Base-by-base conservation (phyloP, 1,140 invertebrate species). In the Macrotrachela quadricornifera region DNA sequence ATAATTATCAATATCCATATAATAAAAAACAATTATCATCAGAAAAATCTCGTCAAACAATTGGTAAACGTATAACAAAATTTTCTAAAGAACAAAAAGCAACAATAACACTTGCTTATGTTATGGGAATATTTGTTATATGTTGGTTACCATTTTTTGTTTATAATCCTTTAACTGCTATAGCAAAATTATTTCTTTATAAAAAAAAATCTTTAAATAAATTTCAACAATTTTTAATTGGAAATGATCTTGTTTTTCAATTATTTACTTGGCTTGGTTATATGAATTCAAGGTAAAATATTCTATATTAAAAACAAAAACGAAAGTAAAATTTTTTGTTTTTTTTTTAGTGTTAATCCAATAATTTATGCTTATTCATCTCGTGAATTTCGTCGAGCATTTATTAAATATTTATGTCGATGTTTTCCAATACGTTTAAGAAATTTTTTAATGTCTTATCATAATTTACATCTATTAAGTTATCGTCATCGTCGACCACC, bases 331-430 rank as follows among this genome's bases (percentile, higher is more conserved):
- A 4, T 30, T 30, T 30, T 30, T 2, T 30, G 8, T 30, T 30
- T 8, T 30, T 4, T 30, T 30, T 30, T 8, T 30, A 30, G 21
- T 30, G 21, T 30, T 30, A 30, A 92, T 73, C 87, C 87, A 1
- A 82, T 92, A 49, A 95, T 95, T 61, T 95, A 95, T 69, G 86
- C 87, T 2, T 91, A 83, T 62, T 92, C 85, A 82, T 90, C 84
- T 68, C 76, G 82, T 64, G 88, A 95, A 66, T 94, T 94, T 70
- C 75, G 87, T 71, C 81, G 85, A 41, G 70, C 70, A 18, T 73
- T 73, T 56, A 45, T 59, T n/a, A 61, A 61, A 42, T 49, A 64
- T 44, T 44, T 65, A 6, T 64, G 60, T 50, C 51, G 21, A 30
- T 30, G 21, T 30, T 30, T 30, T 30, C 21, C 21, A 30, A 8